Evolutionary conservation across 2,797 vertebrate genomes (phyloP), one percentile per base, ranked within the genome.

Genomic region (Sebastes taczanowskii): DNA sequence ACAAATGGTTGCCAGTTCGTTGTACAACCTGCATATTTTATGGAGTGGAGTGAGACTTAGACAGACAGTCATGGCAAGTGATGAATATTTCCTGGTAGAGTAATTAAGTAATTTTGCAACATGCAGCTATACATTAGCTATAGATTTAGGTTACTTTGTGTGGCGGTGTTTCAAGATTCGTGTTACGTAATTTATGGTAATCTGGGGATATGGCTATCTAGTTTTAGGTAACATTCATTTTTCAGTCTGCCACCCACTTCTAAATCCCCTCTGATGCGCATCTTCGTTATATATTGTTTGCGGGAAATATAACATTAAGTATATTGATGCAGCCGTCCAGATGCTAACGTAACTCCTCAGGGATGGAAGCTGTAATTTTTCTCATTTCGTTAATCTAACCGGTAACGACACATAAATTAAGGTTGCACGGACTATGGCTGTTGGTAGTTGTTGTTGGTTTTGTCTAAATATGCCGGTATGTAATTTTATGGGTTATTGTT

Each of bases 171-270:
- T 61, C 58, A 32, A 30, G 5, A 60, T 61, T 61, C 0, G 3
- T 60, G 16, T 60, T 5, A 30, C 1, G 0, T 60, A 60, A 10
- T 29, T 22, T n/a, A 53, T 53, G 52, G 52, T 53, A 0, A 0
- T 53, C 0, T 53, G 10, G 18, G 18, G 46, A 20, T 49, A 49
- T 20, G 0, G 0, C 46, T 49, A 5, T 53, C 9, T 53, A 53
- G 52, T 53, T 53, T 53, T 53, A 49, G 42, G 42, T 49, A 0
- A 49, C 16, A 46, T 46, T 18, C 0, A 7, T 46, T 46, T 46
- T 46, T 18, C 42, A 46, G 14, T 46, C 42, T 3, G 42, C 42
- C 42, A 46, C 20, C 49, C 49, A n/a, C 49, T 53, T 60, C 27
- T 18, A 60, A 30, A n/a, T 5, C 20, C 49, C 49, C 18, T 20